Evolutionary conservation across 2,888 invertebrate genomes (phyloP).

Genomic region (Watsonalla cultraria): DNA sequence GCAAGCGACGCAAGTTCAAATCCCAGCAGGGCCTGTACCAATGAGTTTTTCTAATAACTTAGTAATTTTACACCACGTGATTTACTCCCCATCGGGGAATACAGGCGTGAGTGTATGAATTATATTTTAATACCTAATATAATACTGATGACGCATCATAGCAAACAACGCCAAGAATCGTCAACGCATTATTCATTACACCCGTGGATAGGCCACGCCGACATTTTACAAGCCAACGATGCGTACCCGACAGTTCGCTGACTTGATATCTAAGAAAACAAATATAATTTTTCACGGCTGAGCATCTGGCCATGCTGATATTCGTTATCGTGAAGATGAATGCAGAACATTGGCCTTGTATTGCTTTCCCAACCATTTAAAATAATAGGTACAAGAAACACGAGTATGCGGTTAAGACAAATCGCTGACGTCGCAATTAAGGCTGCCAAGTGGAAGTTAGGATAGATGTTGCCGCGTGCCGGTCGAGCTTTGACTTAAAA

Average conservation of each 20-base stretch:
- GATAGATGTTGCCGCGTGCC: neutral
- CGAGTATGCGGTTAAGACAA: neutral
- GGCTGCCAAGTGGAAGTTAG: neutral
- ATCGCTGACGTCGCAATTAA: neutral
- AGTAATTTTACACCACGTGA: too few species aligned
- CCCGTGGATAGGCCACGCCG: neutral
- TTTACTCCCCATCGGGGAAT: too few species aligned
- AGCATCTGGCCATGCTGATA: neutral
- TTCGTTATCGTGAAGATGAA: neutral
- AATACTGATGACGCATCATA: neutral
- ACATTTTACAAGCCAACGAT: neutral
- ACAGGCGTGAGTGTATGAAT: too few species aligned
- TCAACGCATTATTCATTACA: constrained; percentile 6
- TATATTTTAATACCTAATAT: too few species aligned
- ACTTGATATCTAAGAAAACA: neutral
- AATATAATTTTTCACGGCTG: neutral
- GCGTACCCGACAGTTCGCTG: neutral
- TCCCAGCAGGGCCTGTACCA: too few species aligned
- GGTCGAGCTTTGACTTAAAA: neutral
- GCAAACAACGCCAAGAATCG: constrained; percentile 5
- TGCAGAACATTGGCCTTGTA: neutral
- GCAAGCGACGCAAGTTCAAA: too few species aligned
- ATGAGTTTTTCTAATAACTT: too few species aligned
- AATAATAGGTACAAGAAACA: neutral
- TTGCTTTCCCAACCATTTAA: neutral